Base-by-base conservation (phyloP, 2,797 vertebrate genomes). In the Galago senegalensis region DNA sequence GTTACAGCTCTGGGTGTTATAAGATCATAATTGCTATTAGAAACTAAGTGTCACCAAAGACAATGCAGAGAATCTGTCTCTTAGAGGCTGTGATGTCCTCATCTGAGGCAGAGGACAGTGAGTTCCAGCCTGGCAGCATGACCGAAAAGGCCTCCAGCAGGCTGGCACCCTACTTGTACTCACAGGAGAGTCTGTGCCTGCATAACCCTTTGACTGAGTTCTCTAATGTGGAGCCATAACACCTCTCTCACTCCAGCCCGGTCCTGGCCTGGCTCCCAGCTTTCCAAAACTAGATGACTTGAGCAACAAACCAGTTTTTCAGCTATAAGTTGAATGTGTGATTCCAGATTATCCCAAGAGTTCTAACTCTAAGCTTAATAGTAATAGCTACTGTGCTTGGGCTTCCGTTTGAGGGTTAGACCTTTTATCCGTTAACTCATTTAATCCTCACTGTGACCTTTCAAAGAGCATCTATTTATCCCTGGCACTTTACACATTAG, bases 21-120 rank as follows among this genome's bases (percentile, higher is more conserved):
- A 69, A 63, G 37, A 90, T 34, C 34, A 53, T 34, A 13, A 49
- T 93, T 79, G 87, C 85, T 90, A 65, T 87, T 90, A 95, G 95
- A 93, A 95, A 94, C 40, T 56, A 91, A 72, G 81, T 81, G 34
- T 86, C 75, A 84, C 17, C 23, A 20, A 89, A 89, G 73, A 76
- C 46, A 76, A 63, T 21, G 20, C 46, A 12, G 37, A 86, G 80
- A 56, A 4, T 81, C 31, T 89, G 70, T 81, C 86, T 56, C 23
- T 65, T 20, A 72, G 29, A 58, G 70, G n/a, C 53, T 43, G 61
- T 49, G 29, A 69, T 20, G 34, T 65, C 75, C 76, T 67, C 56
- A 14, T n/a, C n/a, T 63, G 27, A 89, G 86, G 58, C 69, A 56
- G 27, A 65, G 27, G 20, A 53, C 58, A 61, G 12, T 63, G 70